Base-by-base conservation (phyloP, 2,113 vertebrate genomes). In the Fulmarus glacialis region DNA sequence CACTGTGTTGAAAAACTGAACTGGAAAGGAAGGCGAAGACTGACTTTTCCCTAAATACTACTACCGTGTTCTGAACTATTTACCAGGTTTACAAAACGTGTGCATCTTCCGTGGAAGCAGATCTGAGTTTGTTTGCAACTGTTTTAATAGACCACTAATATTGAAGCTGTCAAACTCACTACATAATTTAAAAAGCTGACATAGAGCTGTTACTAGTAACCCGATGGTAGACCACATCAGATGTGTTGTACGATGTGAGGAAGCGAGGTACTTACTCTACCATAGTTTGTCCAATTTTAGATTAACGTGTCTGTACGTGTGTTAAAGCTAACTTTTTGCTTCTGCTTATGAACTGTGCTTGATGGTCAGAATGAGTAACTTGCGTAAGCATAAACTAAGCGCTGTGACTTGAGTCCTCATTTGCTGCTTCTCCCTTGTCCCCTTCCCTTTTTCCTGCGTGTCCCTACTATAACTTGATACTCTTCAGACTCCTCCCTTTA, bases 1-100 rank as follows among this genome's bases (percentile, higher is more conserved):
- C 95, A 95, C 87, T 96, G 95, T 95, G 80, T 96, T 93, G 95
- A 95, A 89, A 95, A 89, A 79, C 93, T 93, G 87, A 82, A 74
- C 88, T 79, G 91, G 60, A 82, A 89, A 86, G 95, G 80, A 95
- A 87, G 91, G 91, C 3, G 80, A 89, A 92, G 93, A 94, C 66
- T 81, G 93, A 96, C 91, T 92, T 96, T 71, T 30, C 81, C 93
- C 89, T 89, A 72, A 95, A 84, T 32, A 55, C 85, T 87, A 64
- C 91, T 89, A 18, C 79, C 18, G 45, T 96, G 90, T 93, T 89
- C 70, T 96, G 84, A 93, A 74, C 81, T 95, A 5, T 92, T 92
- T 58, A 66, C 85, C 89, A 94, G 85, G 89, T 92, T 93, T 87
- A 87, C 78, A 53, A 83, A 80, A 38, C 1, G 78, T n/a, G 95